Conservation (phyloP, 35 echinoderm and acorn worm species). For the Anneissia japonica region DNA sequence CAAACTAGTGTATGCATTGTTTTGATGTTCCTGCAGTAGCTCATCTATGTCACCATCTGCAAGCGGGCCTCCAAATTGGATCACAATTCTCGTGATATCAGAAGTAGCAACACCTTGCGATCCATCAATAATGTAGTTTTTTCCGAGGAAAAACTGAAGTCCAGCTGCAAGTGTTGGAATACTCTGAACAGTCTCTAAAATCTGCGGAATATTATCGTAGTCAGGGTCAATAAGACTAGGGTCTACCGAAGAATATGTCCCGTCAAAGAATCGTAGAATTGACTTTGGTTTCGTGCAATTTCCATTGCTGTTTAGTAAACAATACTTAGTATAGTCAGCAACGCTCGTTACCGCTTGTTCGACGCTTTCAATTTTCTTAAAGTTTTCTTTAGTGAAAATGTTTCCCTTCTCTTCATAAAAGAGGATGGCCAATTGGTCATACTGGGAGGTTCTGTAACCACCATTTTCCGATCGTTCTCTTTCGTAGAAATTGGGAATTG, state of each 20-base stretch:
- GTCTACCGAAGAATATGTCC: not conserved
- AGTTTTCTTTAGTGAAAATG: not conserved
- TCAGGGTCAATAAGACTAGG: not conserved
- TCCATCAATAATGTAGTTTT: not conserved
- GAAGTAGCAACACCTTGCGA: not conserved
- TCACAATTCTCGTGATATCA: not conserved
- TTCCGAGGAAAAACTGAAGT: not conserved
- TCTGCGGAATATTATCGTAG: not conserved
- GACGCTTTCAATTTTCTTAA: not conserved
- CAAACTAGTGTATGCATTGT: not conserved
- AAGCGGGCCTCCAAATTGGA: not conserved
- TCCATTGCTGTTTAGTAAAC: not conserved
- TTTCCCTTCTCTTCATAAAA: not conserved
- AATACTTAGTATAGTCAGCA: not conserved
- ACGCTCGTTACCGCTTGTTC: not conserved
- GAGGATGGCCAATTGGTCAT: not conserved
- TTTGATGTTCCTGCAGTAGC: not conserved
- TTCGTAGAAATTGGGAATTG: not conserved
- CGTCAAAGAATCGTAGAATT: slow-evolving; percentile 3
- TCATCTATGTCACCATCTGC: not conserved
- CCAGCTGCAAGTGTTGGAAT: not conserved
- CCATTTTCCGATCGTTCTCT: not conserved
- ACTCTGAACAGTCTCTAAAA: not conserved
- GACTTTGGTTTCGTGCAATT: not conserved
- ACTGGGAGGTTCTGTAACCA: not conserved